These are phyloP conservation scores for Solenopsis invicta DNA, from an alignment of 1,140 invertebrate genomes.

Conservation along the genomic window DNA sequence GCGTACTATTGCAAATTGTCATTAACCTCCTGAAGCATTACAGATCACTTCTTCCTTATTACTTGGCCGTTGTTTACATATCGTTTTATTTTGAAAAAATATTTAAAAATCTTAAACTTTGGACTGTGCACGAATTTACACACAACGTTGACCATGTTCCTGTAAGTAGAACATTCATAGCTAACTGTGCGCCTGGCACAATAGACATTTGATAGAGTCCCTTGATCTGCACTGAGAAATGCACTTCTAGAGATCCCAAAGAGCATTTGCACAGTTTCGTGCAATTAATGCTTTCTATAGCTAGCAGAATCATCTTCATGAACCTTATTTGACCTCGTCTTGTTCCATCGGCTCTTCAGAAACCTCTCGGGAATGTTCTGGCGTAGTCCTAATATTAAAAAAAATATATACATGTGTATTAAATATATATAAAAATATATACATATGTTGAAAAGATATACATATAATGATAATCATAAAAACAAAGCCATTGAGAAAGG, in stretches of 20 bases:
- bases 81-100: not conserved
- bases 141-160: not conserved
- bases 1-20: conserved; percentile 4
- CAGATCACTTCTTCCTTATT: conserved; percentile 58
- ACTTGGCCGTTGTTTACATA: conserved; percentile 25
- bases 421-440: not conserved
- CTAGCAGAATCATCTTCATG: conserved; percentile 40
- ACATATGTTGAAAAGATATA: no score
- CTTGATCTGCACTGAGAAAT: conserved; percentile 51
- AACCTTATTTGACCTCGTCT: conserved; percentile 89
- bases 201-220: conserved; percentile 17
- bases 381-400: conserved; percentile 83
- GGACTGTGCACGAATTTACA: conserved; percentile 16
- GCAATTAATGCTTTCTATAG: conserved; percentile 46
- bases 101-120: conserved; percentile 13
- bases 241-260: conserved; percentile 47
- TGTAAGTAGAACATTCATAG: not conserved
- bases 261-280: conserved; percentile 55
- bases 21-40: conserved; percentile 25
- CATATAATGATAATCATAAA: no score
- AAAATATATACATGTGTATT: not conserved
- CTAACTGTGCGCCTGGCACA: conserved; percentile 29
- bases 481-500: no score
- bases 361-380: conserved; percentile 90
- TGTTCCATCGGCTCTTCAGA: conserved; percentile 95